Conservation (phyloP, 2,113 vertebrate genomes). For the Zapus hudsonius region DNA sequence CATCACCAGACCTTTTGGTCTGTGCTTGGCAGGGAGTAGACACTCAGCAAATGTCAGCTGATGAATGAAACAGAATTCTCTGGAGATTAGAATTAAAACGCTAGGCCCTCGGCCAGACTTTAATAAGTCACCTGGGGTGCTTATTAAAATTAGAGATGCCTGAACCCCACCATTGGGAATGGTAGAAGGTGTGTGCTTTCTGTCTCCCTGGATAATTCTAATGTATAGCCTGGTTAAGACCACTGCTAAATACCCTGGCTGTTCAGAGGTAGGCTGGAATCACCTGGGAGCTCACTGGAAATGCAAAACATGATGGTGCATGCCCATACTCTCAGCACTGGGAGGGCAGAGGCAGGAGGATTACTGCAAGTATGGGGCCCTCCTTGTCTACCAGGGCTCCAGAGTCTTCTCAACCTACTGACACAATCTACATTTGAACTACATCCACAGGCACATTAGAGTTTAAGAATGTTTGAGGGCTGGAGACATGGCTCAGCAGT, state of each 20-base stretch:
- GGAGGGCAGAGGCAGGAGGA: neutral
- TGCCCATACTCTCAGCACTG: neutral
- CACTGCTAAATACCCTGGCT: neutral
- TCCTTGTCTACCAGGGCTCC: neutral
- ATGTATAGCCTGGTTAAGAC: neutral
- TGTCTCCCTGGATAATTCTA: neutral
- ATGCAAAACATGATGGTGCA: neutral
- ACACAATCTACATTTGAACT: neutral
- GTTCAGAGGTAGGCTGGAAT: neutral
- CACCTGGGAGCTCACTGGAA: neutral
- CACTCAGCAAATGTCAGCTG: neutral
- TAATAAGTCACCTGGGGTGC: too few species aligned
- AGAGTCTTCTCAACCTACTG: neutral
- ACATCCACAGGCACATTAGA: neutral
- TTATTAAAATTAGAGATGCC: neutral
- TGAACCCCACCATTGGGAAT: neutral
- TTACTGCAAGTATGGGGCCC: neutral
- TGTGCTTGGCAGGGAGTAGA: neutral
- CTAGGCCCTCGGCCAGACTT: too few species aligned
- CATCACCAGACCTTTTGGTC: neutral
- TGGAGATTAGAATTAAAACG: constrained; percentile 23
- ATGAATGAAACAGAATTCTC: constrained; percentile 3
- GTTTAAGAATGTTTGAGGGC: neutral
- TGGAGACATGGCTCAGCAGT: too few species aligned
- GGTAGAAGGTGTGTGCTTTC: neutral